phyloP scores from a whole-genome alignment of 2,797 vertebrate genomes.

The Melanogrammus aeglefinus region DNA sequence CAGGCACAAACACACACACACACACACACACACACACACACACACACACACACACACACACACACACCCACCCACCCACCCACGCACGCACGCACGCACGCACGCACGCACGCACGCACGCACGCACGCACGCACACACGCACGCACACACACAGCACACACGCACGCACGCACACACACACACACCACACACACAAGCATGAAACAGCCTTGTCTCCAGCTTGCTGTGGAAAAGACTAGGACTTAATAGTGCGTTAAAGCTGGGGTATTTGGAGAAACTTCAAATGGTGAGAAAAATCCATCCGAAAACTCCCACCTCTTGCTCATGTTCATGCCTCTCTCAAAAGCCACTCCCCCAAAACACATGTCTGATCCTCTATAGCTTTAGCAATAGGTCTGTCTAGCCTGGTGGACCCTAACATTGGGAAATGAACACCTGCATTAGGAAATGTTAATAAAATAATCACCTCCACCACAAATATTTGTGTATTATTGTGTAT shows the following conservation, averaged over 20 bases:
- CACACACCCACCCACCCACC: background rate
- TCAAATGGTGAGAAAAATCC: too few species aligned
- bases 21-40: background rate
- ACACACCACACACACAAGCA: background rate
- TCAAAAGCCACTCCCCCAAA: too few species aligned
- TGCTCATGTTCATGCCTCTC: too few species aligned
- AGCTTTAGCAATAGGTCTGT: too few species aligned
- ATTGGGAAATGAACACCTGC: background rate
- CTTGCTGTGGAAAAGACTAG: background rate
- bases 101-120: background rate
- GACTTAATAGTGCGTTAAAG: background rate
- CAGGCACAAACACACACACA: background rate
- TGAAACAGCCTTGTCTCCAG: background rate
- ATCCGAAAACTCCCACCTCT: too few species aligned
- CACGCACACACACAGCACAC: background rate
- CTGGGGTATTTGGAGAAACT: too few species aligned
- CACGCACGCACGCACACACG: background rate
- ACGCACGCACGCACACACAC: background rate
- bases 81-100: background rate
- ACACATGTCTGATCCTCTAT: too few species aligned
- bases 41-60: background rate
- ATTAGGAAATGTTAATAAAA: background rate
- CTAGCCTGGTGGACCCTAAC: background rate
- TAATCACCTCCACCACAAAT: background rate
- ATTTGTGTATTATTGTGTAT: background rate